Conservation (phyloP, 2,113 vertebrate species). For the Ptychochromis oligacanthus region DNA sequence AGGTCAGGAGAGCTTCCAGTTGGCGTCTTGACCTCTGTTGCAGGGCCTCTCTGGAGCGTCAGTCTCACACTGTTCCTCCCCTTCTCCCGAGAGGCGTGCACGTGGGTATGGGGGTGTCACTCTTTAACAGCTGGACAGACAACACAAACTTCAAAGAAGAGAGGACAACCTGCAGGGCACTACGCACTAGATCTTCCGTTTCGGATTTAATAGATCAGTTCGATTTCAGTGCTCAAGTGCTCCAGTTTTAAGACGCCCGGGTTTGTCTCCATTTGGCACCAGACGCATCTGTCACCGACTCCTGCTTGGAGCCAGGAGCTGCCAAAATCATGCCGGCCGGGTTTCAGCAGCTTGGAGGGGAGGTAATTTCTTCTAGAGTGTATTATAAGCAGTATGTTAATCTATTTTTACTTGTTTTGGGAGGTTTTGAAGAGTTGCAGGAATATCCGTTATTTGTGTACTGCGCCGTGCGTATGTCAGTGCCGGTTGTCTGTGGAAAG, state of each 20-base stretch:
- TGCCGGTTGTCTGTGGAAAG: not conserved
- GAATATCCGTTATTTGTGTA: not conserved
- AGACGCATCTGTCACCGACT: slow-evolving; percentile 51
- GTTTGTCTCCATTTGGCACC: slow-evolving; percentile 43
- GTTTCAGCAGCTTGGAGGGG: slow-evolving; percentile 83
- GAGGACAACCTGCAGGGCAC: slow-evolving; percentile 20
- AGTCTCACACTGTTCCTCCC: not conserved
- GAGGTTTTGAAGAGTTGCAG: not conserved
- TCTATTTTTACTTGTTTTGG: not conserved
- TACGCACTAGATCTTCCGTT: not conserved
- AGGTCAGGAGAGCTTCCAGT: slow-evolving; percentile 69
- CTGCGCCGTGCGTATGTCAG: not conserved
- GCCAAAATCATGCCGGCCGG: slow-evolving; percentile 78
- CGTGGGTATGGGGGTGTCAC: slow-evolving; percentile 48
- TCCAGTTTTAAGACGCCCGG: not conserved
- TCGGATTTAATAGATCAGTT: slow-evolving; percentile 17
- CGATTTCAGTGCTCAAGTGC: not conserved
- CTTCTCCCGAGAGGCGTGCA: slow-evolving; percentile 38
- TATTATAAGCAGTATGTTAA: not conserved
- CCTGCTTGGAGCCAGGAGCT: slow-evolving; percentile 40
- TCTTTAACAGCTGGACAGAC: slow-evolving; percentile 52
- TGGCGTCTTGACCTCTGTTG: slow-evolving; percentile 59
- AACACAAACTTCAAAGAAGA: slow-evolving; percentile 50
- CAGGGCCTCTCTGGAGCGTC: slow-evolving; percentile 20
- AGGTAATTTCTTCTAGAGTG: slow-evolving; percentile 63